Conservation (phyloP, 2,113 vertebrate genomes). For the Hystrix brachyura region DNA sequence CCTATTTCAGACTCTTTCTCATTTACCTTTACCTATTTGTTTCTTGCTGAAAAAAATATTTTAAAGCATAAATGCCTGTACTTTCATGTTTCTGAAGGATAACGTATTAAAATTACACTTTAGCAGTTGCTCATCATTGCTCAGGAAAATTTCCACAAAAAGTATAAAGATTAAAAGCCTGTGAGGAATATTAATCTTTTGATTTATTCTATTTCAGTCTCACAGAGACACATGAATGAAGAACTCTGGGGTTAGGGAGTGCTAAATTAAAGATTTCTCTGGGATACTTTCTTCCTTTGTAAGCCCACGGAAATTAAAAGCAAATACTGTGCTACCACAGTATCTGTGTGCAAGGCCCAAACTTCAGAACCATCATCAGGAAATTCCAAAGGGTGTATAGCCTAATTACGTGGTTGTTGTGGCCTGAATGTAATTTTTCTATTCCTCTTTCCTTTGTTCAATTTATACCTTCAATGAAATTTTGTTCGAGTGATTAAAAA, state of each 20-base stretch:
- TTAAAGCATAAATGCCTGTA: conserved; percentile 23
- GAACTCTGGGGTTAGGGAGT: background rate
- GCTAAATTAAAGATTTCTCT: conserved; percentile 47
- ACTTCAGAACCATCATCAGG: conserved; percentile 63
- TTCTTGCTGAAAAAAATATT: conserved; percentile 10
- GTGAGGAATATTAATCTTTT: background rate
- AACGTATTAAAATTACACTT: conserved; percentile 34
- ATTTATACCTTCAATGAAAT: conserved; percentile 59
- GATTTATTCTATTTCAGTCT: background rate
- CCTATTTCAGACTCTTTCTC: background rate
- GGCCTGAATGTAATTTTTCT: conserved; percentile 69
- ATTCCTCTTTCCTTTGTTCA: conserved; percentile 63
- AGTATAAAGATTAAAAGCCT: conserved; percentile 4
- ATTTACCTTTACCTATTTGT: background rate
- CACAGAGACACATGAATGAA: conserved; percentile 16
- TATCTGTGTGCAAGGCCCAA: conserved; percentile 53
- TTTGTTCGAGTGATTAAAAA: conserved; percentile 66
- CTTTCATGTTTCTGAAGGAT: conserved; percentile 49
- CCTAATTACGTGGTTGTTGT: conserved; percentile 53
- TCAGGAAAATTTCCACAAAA: conserved; percentile 26
- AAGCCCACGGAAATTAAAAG: conserved; percentile 49
- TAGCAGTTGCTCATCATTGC: background rate
- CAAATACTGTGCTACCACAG: conserved; percentile 22
- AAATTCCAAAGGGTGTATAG: conserved; percentile 70
- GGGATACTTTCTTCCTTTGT: conserved; percentile 61